Conservation (phyloP, 23 tunicate species). For the Oikopleura dioica region DNA sequence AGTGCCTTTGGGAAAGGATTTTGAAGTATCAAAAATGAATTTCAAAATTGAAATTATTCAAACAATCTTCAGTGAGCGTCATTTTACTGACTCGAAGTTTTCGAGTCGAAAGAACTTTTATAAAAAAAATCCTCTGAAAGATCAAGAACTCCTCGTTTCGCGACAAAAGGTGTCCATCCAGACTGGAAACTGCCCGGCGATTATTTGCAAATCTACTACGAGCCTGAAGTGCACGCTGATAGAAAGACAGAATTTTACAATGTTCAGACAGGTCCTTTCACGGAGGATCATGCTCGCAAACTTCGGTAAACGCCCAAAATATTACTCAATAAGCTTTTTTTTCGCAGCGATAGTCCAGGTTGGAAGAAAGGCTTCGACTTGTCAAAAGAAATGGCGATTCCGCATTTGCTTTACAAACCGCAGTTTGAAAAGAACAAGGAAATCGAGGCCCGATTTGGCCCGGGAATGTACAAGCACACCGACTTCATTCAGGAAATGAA, state of each 20-base stretch:
- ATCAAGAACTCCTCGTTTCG: constrained; percentile 29
- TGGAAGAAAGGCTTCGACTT: constrained; percentile 62
- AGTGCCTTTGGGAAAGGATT: too few species aligned
- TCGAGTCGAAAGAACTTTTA: too few species aligned
- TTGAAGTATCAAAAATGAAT: too few species aligned
- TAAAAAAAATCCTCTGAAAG: too few species aligned
- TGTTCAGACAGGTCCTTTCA: constrained; percentile 40
- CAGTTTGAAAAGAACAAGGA: constrained; percentile 24
- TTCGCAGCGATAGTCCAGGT: constrained; percentile 54
- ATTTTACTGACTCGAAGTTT: too few species aligned
- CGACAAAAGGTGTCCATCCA: constrained; percentile 67
- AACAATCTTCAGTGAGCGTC: too few species aligned
- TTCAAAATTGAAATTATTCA: too few species aligned
- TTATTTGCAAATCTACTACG: constrained; percentile 42
- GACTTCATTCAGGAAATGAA: constrained; percentile 18
- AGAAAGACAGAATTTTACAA: constrained; percentile 18
- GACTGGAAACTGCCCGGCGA: constrained; percentile 66
- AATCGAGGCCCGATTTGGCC: constrained; percentile 40
- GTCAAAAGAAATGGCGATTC: constrained; percentile 28
- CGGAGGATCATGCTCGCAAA: constrained; percentile 16
- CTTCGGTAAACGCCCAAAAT: too few species aligned
- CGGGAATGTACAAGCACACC: constrained; percentile 44
- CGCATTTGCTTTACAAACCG: constrained; percentile 73
- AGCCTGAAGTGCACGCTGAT: too few species aligned
- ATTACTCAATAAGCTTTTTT: too few species aligned